Percentiles rank a stretch among this genome's conserved stretches.
Conservation (phyloP, 2,113 vertebrate species). For the Buteo buteo region DNA sequence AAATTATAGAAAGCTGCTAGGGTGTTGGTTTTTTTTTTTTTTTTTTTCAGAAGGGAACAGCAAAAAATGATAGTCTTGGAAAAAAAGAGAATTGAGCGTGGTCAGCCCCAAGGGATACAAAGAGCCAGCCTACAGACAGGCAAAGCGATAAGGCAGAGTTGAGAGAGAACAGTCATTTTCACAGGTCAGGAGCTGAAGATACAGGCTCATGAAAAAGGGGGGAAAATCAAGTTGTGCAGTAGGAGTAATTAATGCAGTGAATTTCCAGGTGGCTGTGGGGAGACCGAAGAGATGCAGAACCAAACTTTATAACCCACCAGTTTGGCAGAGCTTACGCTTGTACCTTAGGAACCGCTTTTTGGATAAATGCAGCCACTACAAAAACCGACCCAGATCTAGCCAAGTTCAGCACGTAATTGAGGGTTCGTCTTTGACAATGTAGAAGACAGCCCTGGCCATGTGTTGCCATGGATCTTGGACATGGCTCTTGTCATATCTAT, state of each 20-base stretch:
- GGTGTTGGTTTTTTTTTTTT: background rate
- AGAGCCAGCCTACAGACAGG: background rate
- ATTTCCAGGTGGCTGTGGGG: background rate
- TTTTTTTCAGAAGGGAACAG: background rate
- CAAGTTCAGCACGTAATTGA: background rate
- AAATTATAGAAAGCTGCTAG: background rate
- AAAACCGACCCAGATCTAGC: background rate
- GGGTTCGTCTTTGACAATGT: background rate
- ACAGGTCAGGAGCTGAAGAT: background rate
- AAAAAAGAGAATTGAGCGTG: background rate
- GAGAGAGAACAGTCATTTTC: background rate
- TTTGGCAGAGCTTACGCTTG: background rate
- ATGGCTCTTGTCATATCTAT: background rate
- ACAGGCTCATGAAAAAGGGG: background rate
- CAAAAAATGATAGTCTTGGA: background rate
- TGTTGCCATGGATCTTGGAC: background rate
- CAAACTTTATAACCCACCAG: background rate
- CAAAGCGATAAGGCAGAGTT: background rate
- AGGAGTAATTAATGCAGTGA: background rate
- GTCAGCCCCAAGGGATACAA: background rate
- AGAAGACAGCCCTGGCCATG: background rate
- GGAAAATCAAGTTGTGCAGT: background rate
- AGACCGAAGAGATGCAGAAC: background rate
- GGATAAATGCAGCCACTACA: background rate
- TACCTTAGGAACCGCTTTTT: background rate